phyloP scores from a whole-genome alignment of 2,797 vertebrate genomes.

The Petrocephalus sullivani region DNA sequence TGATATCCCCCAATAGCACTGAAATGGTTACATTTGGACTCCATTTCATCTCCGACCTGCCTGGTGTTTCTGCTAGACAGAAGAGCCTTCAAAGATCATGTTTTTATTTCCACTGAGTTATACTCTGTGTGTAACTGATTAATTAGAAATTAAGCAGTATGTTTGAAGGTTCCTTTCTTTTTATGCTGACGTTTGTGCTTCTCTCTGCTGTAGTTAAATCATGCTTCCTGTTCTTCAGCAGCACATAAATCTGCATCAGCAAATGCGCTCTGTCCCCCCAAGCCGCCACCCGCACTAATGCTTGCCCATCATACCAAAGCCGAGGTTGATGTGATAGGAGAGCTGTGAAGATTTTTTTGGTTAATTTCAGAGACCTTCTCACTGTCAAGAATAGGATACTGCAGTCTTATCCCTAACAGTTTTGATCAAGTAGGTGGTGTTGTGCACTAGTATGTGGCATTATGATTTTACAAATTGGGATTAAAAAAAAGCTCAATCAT shows the following conservation, averaged over 20 bases:
- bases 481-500: not conserved
- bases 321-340: not conserved
- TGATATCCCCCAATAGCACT: not conserved
- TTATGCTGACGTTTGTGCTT: not conserved
- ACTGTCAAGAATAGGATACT: not conserved
- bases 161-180: not conserved
- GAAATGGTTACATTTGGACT: not conserved
- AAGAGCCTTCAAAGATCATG: not conserved
- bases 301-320: not conserved
- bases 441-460: not conserved
- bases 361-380: not conserved
- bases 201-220: not conserved
- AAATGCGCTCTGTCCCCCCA: not conserved
- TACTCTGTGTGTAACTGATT: not conserved
- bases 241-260: not conserved
- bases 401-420: not conserved
- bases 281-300: not conserved
- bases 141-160: not conserved
- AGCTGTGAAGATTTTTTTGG: not conserved
- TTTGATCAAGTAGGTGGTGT: not conserved
- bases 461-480: not conserved
- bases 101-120: not conserved
- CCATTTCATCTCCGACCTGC: not conserved
- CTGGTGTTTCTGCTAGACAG: not conserved
- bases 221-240: not conserved